A percentile compares a stretch with the other conserved stretches of the same genome.
These are phyloP conservation scores for Oscheius onirici DNA, from an alignment of 2,888 invertebrate species.

Conservation along the genomic window DNA sequence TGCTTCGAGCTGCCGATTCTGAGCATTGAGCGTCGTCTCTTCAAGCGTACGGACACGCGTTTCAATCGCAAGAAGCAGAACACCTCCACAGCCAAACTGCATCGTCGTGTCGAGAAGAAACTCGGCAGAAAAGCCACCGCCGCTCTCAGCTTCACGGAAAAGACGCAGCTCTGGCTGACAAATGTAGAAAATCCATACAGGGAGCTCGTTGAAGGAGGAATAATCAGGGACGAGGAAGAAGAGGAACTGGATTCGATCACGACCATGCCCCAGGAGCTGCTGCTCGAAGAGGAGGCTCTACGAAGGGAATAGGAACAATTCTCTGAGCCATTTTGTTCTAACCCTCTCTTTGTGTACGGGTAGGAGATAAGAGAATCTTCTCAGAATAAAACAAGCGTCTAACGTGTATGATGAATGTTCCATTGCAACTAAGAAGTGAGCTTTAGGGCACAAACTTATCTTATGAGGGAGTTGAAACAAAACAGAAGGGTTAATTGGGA, in stretches of 20 bases:
- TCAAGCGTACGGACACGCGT: conserved; percentile 36
- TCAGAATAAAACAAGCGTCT: too few relatives aligned
- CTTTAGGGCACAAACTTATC: too few relatives aligned
- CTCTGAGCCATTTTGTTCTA: too few relatives aligned
- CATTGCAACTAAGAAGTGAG: too few relatives aligned
- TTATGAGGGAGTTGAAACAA: too few relatives aligned
- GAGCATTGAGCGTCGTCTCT: conserved; percentile 39
- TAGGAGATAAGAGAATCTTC: too few relatives aligned
- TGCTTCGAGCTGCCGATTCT: conserved; percentile 47
- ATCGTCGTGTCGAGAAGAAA: conserved; percentile 24
- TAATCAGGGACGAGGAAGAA: background rate
- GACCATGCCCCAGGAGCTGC: background rate
- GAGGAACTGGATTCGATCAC: background rate
- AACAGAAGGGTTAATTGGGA: too few relatives aligned
- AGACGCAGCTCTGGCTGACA: conserved; percentile 40
- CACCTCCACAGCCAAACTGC: background rate
- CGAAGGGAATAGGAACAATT: background rate
- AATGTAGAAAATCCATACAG: conserved; percentile 16
- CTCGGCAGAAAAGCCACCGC: conserved; percentile 5
- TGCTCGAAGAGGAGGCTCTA: background rate
- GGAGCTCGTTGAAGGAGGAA: background rate
- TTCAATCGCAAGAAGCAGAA: conserved; percentile 25
- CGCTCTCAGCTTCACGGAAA: conserved; percentile 34
- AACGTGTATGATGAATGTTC: too few relatives aligned
- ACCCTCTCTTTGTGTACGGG: too few relatives aligned